Evolutionary conservation across 2,888 invertebrate genomes (phyloP), one percentile per base, ranked within the genome.

Genomic region (Pheosia gnoma): DNA sequence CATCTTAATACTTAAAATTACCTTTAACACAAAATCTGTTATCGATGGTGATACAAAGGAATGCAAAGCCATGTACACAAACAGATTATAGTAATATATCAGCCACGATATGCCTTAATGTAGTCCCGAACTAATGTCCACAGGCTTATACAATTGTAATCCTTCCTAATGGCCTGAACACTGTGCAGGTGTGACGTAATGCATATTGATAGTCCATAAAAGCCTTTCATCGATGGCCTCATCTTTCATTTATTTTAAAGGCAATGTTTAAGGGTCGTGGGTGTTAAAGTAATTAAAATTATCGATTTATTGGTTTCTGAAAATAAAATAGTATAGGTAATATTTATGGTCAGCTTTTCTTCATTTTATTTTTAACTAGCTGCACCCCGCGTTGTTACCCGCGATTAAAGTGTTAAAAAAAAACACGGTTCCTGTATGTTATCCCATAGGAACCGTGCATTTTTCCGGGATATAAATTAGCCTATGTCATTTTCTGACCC

Each of bases 201-300:
- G 81, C 81, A 81, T 86, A 90, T 89, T 87, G 86, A 89, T 89
- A 84, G 82, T 68, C 86, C 86, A 89, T 88, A 88, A 89, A 81
- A 85, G 80, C 80, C 83, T 86, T 88, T 87, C 74, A 69, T 70
- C 77, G 77, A 83, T 75, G 79, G 79, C 76, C 76, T 87, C 84
- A 80, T 81, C 81, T 82, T 80, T 85, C 83, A 86, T 87, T 85
- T 86, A 80, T 80, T 74, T 83, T 75, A 81, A 80, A 80, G 83
- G 76, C 71, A 74, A 69, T 58, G 45, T 63, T 63, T 65, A 75
- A 74, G 72, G 74, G 67, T 70, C 73, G 69, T 64, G 74, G 81
- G 80, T 75, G 77, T 77, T 81, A 86, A 86, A 80, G 79, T 76
- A 84, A 85, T 87, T 85, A 81, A 81, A 74, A 67, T 63, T 59